These are phyloP conservation scores for Antidorcas marsupialis DNA, from an alignment of 2,113 vertebrate species.

Conservation along the genomic window DNA sequence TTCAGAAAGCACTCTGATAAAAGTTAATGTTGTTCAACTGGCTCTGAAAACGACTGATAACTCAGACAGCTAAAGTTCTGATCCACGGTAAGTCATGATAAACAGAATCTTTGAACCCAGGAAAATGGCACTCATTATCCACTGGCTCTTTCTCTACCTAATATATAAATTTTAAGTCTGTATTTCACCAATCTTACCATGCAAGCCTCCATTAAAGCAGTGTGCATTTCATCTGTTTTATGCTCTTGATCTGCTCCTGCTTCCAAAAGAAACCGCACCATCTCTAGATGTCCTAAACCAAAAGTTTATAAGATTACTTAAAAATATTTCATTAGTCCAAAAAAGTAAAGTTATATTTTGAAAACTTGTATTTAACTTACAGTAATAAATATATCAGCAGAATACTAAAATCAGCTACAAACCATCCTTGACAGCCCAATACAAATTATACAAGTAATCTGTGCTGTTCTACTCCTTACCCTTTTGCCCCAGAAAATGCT, in stretches of 20 bases:
- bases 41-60: not conserved
- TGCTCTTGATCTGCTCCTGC: constrained; percentile 99
- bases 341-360: not conserved
- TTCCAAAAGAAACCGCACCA: constrained; percentile 98
- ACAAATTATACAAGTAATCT: not conserved
- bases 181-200: constrained; percentile 88
- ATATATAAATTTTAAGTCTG: not conserved
- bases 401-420: not conserved
- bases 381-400: not conserved
- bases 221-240: constrained; percentile 99
- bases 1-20: not conserved
- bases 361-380: not conserved
- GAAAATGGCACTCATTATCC: not conserved
- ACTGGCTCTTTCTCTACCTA: not conserved
- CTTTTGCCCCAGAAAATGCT: not conserved
- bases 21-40: not conserved
- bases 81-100: not conserved
- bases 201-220: constrained; percentile 98
- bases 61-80: not conserved
- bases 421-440: not conserved
- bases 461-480: not conserved
- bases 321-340: not conserved
- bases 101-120: not conserved
- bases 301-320: constrained; percentile 18
- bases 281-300: constrained; percentile 93